phyloP scores from a whole-genome alignment of 2,888 invertebrate species.

The Pyrgus malvae region DNA sequence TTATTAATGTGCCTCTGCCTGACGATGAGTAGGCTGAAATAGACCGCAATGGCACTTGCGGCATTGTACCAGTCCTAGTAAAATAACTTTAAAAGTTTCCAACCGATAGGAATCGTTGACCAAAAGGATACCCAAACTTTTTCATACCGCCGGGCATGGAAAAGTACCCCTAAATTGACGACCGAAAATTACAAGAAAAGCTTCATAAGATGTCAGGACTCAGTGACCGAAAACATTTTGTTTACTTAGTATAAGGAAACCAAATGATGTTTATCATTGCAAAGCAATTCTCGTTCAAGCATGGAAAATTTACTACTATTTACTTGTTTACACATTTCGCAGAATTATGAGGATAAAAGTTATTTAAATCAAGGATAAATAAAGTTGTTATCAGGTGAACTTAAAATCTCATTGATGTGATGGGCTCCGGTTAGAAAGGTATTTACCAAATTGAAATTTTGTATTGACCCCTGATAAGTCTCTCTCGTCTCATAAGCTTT shows the following conservation, averaged over 20 bases:
- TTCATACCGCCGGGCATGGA: no score
- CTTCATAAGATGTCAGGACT: background rate
- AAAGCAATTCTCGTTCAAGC: background rate
- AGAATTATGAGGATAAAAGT: background rate
- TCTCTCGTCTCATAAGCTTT: no score
- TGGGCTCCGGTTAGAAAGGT: no score
- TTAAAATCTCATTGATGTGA: no score
- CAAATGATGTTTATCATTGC: background rate
- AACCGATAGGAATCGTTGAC: no score
- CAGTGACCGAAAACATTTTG: background rate
- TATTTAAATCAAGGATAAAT: background rate
- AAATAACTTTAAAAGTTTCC: background rate
- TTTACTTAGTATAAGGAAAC: background rate
- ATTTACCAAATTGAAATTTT: no score
- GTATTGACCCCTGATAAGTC: no score
- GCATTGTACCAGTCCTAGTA: background rate
- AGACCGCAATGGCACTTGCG: conserved; percentile 18
- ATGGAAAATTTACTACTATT: background rate
- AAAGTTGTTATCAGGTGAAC: no score
- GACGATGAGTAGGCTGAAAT: background rate
- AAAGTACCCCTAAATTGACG: background rate
- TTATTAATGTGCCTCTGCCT: background rate
- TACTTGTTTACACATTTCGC: conserved; percentile 6
- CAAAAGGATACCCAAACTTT: background rate
- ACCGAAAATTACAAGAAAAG: background rate